Percentiles rank a stretch among this genome's conserved stretches.
Conservation (phyloP, 2,888 invertebrate species). For the Rotaria sp. region DNA sequence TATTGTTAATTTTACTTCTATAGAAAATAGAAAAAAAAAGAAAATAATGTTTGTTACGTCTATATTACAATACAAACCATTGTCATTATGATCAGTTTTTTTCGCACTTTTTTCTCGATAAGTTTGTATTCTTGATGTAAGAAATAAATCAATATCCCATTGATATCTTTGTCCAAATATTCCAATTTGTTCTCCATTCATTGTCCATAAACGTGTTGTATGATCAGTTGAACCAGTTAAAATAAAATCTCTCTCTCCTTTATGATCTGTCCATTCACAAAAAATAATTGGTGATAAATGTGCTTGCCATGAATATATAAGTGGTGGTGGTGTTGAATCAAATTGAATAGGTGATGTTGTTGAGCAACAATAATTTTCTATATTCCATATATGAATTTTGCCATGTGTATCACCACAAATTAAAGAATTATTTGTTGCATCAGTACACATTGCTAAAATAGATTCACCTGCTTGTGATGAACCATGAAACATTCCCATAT, state of each 20-base stretch:
- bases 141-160: constrained; percentile 28
- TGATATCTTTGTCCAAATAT: constrained; percentile 51
- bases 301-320: constrained; percentile 47
- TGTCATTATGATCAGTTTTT: neutral
- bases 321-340: constrained; percentile 43
- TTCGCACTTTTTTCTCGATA: neutral
- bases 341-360: neutral
- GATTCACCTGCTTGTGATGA: constrained; percentile 49
- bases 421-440: constrained; percentile 46
- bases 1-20: neutral
- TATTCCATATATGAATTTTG: constrained; percentile 49
- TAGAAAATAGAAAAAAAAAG: neutral
- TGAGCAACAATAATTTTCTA: constrained; percentile 48
- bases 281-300: constrained; percentile 52
- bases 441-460: constrained; percentile 49
- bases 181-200: constrained; percentile 50
- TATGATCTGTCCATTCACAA: constrained; percentile 49
- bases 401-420: constrained; percentile 52
- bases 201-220: constrained; percentile 52
- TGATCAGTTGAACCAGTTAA: constrained; percentile 52
- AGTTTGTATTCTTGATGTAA: neutral
- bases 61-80: neutral
- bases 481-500: constrained; percentile 50
- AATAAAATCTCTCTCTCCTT: constrained; percentile 46
- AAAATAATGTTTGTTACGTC: no score